These are phyloP conservation scores for Pentalonia nigronervosa DNA, from an alignment of 1,140 invertebrate genomes.

Conservation along the genomic window DNA sequence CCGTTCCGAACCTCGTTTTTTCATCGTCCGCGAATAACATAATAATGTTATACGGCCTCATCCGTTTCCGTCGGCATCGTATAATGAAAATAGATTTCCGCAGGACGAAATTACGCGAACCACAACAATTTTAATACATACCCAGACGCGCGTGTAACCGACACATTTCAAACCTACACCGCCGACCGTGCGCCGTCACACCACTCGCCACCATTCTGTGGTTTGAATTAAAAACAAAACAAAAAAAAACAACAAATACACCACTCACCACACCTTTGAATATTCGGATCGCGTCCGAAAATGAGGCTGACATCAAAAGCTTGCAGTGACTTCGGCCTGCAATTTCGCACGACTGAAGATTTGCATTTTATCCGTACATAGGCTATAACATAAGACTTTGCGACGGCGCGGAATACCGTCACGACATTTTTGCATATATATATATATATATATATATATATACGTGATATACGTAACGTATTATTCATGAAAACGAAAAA, in stretches of 20 bases:
- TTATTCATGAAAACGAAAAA: conserved; percentile 13
- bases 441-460: background rate
- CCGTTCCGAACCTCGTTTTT: background rate
- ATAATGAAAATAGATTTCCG: background rate
- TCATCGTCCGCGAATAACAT: background rate
- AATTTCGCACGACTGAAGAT: conserved; percentile 16
- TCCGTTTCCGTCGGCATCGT: background rate
- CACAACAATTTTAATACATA: background rate
- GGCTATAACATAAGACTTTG: background rate
- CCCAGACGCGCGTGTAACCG: background rate
- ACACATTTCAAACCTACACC: background rate
- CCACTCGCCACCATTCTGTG: background rate
- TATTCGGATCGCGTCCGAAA: background rate
- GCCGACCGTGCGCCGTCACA: background rate
- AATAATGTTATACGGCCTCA: background rate
- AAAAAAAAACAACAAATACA: background rate
- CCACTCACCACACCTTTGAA: background rate
- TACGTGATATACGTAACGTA: background rate
- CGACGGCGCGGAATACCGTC: background rate
- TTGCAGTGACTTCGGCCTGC: background rate
- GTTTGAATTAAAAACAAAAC: background rate
- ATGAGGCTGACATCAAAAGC: conserved; percentile 2
- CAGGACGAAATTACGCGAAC: background rate
- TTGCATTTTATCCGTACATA: background rate
- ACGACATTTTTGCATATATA: conserved; percentile 11